Conservation (phyloP, 92 coral and sea anemone species). For the Actinostola sp. region DNA sequence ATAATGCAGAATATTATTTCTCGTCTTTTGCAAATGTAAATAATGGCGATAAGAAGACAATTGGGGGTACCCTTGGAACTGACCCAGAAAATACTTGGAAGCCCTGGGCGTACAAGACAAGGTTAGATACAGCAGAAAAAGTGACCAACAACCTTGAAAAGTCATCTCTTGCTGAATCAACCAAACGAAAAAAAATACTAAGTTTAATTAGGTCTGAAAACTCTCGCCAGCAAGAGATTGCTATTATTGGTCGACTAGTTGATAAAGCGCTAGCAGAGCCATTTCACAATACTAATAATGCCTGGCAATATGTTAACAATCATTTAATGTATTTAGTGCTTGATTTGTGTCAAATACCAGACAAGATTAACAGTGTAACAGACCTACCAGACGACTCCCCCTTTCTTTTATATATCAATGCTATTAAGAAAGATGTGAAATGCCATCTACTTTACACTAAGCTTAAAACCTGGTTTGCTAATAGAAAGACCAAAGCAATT, state of each 20-base stretch:
- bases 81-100: slow-evolving; percentile 44
- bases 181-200: slow-evolving; percentile 51
- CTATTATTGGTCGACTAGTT: slow-evolving; percentile 60
- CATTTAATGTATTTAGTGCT: neutral
- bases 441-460: no score
- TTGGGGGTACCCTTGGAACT: slow-evolving; percentile 43
- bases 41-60: slow-evolving; percentile 34
- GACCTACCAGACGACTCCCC: slow-evolving; percentile 61
- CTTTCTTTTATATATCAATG: slow-evolving; percentile 56
- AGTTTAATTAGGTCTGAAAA: slow-evolving; percentile 29
- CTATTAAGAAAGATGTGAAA: no score
- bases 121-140: slow-evolving; percentile 32
- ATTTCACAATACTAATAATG: no score
- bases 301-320: slow-evolving; percentile 32
- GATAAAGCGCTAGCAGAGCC: slow-evolving; percentile 59
- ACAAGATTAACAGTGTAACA: slow-evolving; percentile 51
- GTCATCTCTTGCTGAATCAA: slow-evolving; percentile 38
- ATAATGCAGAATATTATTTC: slow-evolving; percentile 54
- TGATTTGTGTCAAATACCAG: slow-evolving; percentile 51
- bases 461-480: no score
- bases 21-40: slow-evolving; percentile 67
- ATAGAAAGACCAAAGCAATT: slow-evolving; percentile 41
- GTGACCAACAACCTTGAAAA: slow-evolving; percentile 35
- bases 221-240: slow-evolving; percentile 60
- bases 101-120: slow-evolving; percentile 52